Evolutionary conservation across 2,888 invertebrate species (phyloP).

Genomic region (Calliopum simillimum): DNA sequence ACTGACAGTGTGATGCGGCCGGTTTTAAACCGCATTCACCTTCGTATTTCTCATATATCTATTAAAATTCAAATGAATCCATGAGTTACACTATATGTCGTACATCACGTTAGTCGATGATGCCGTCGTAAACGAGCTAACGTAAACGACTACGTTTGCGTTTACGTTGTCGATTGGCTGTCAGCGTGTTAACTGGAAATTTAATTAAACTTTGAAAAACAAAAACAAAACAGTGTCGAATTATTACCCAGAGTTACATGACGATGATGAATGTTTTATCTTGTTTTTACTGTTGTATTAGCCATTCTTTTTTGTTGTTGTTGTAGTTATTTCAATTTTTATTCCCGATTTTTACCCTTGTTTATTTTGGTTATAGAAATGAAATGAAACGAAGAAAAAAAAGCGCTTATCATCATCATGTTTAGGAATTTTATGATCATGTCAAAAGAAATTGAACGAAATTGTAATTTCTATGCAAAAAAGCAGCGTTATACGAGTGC

Average conservation of each 20-base stretch:
- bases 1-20: slow-evolving; percentile 2
- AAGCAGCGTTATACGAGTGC: neutral
- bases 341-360: neutral
- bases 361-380: slow-evolving; percentile 10
- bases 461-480: slow-evolving; percentile 40
- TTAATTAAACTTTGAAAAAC: slow-evolving; percentile 54
- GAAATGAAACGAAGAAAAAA: neutral
- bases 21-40: neutral
- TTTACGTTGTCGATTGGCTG: slow-evolving; percentile 44
- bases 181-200: slow-evolving; percentile 48
- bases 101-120: neutral
- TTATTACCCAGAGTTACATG: slow-evolving; percentile 46
- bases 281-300: slow-evolving; percentile 8
- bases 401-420: slow-evolving; percentile 25
- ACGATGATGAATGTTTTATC: slow-evolving; percentile 46
- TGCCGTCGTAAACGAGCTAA: neutral
- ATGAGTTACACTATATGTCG: slow-evolving; percentile 5
- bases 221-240: slow-evolving; percentile 39
- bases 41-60: slow-evolving; percentile 7
- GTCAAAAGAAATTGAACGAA: slow-evolving; percentile 40
- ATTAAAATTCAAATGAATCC: slow-evolving; percentile 32
- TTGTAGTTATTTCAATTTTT: slow-evolving; percentile 9
- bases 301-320: slow-evolving; percentile 3
- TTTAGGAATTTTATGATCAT: slow-evolving; percentile 39
- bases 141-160: too few relatives aligned